Base-by-base conservation (phyloP, 2,797 vertebrate species). In the Chiloscyllium punctatum region DNA sequence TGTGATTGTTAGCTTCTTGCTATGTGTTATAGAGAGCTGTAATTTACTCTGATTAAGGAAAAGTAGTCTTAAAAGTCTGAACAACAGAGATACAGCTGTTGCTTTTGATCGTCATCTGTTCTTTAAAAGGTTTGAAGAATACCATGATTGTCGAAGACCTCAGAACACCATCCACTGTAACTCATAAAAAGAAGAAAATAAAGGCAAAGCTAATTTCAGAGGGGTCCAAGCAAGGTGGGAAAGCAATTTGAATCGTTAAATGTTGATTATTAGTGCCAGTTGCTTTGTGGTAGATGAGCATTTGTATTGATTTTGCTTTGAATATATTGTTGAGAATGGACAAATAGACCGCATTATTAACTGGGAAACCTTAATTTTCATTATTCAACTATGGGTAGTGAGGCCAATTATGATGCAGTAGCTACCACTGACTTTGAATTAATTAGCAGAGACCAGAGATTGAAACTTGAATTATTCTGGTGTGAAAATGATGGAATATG, bases 41-140 rank as follows among this genome's bases (percentile, higher is more conserved):
- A 74, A 69, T 95, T 51, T 33, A 53, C 71, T 48, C 71, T 74
- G 71, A 23, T 68, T 25, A 4, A 42, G 27, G 37, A 51, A 94
- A 94, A 33, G 42, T 53, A 95, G 6, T 74, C 42, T 53, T 74
- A 33, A 94, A 53, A 77, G 42, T 71, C 53, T 53, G 71, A 95
- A 77, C 48, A 74, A 51, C 42, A 94, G 48, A 33, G 48, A 53
- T 72, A 30, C 15, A 33, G 33, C 77, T 53, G 25, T 37, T 72
- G 48, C 69, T 51, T 74, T 74, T 95, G 88, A 18, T n/a, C 30
- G 51, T 72, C n/a, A 33, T 15, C 33, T 25, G 23, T 66, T 87
- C 16, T 92, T 51, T 94, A 25, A 94, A 96, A 97, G 97, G 97
- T 96, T 96, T 97, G 57, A 96, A 96, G 0, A 96, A 96, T 33